Percentiles rank a stretch among this genome's conserved stretches.
phyloP scores from a whole-genome alignment of 1,140 invertebrate species.

The Dolichoris vasculosae region DNA sequence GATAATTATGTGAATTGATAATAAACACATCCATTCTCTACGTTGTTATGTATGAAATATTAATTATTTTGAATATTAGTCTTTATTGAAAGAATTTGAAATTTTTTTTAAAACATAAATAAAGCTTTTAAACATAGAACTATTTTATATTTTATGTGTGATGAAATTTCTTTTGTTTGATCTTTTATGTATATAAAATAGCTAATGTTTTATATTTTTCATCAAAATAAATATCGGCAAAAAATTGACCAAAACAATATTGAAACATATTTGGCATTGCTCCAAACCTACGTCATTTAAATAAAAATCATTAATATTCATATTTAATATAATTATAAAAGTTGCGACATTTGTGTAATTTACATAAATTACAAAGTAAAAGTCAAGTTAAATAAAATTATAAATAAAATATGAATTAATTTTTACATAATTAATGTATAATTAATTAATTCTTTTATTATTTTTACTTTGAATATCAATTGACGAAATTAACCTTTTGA shows the following conservation, averaged over 20 bases:
- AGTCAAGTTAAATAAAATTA: background rate
- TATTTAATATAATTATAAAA: no score
- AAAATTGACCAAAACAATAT: no score
- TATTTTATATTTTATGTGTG: background rate
- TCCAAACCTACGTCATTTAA: no score
- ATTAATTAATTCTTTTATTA: conserved; percentile 1
- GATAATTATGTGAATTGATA: conserved; percentile 46
- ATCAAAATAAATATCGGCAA: no score
- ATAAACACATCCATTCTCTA: conserved; percentile 29
- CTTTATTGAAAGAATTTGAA: conserved; percentile 10
- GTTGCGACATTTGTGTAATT: no score
- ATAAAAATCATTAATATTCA: no score
- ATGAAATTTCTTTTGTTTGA: background rate
- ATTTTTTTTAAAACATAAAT: no score
- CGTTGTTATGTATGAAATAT: no score
- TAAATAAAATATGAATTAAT: background rate
- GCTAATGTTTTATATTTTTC: no score
- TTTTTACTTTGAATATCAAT: background rate
- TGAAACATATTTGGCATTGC: no score
- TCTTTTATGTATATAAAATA: no score
- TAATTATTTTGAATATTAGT: conserved; percentile 15
- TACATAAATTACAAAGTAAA: no score
- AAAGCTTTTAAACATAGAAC: conserved; percentile 23
- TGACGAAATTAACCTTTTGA: background rate
- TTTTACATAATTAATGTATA: background rate